phyloP scores from a whole-genome alignment of 2,888 invertebrate genomes.

The Dolichopus griseipennis region DNA sequence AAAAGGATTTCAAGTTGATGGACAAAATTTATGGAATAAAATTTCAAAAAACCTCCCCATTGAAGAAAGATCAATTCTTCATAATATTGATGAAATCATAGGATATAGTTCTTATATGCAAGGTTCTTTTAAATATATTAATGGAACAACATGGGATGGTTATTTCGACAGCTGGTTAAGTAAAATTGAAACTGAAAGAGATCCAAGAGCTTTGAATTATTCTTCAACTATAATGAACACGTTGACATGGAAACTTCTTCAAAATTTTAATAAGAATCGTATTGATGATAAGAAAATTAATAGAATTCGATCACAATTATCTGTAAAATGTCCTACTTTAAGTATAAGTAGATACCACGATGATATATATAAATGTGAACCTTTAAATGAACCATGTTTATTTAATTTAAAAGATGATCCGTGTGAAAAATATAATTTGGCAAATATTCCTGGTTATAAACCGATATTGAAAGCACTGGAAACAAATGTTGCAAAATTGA shows the following conservation, averaged over 20 bases:
- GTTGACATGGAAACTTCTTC: conserved; percentile 19
- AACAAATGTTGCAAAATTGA: conserved; percentile 39
- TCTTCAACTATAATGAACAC: conserved; percentile 21
- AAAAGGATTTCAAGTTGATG: conserved; percentile 47
- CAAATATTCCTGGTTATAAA: conserved; percentile 18
- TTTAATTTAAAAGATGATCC: conserved; percentile 47
- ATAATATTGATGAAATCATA: conserved; percentile 61
- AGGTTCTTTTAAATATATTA: conserved; percentile 35
- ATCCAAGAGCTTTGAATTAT: conserved; percentile 32
- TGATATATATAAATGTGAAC: conserved; percentile 28
- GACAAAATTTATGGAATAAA: conserved; percentile 60
- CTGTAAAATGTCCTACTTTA: conserved; percentile 21
- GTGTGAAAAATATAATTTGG: conserved; percentile 41
- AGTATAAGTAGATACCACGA: conserved; percentile 21
- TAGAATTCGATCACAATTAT: conserved; percentile 19
- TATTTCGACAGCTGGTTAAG: conserved; percentile 27
- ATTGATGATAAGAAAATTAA: conserved; percentile 12
- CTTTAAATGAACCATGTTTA: conserved; percentile 41
- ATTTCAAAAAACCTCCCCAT: conserved; percentile 44
- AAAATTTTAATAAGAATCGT: conserved; percentile 29
- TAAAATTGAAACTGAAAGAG: conserved; percentile 27
- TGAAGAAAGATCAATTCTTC: conserved; percentile 54
- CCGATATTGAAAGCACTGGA: conserved; percentile 35
- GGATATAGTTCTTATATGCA: conserved; percentile 30
- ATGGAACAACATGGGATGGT: conserved; percentile 34